These are phyloP conservation scores for Meghimatium bilineatum DNA, from an alignment of 2,888 invertebrate genomes.

Conservation along the genomic window DNA sequence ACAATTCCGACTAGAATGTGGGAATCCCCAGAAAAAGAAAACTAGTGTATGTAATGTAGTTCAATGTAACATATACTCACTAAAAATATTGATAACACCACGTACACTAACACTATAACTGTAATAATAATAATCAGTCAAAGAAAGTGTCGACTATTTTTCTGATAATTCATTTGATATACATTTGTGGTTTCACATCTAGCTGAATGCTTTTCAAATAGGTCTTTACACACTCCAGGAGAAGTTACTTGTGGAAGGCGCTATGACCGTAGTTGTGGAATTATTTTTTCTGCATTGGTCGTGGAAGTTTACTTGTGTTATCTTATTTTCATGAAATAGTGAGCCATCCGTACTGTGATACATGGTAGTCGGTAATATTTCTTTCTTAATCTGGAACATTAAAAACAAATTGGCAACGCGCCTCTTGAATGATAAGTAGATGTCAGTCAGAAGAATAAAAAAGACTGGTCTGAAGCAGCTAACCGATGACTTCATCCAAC, in stretches of 20 bases:
- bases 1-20: too few relatives aligned
- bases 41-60: too few relatives aligned
- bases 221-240: not conserved
- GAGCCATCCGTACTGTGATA: not conserved
- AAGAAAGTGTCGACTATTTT: not conserved
- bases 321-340: not conserved
- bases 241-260: not conserved
- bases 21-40: too few relatives aligned
- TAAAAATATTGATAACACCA: too few relatives aligned
- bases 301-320: not conserved
- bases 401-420: not conserved
- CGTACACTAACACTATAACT: too few relatives aligned
- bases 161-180: not conserved
- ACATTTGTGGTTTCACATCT: not conserved
- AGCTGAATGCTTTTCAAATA: not conserved
- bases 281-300: not conserved
- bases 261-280: slow-evolving; percentile 3
- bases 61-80: too few relatives aligned
- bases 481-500: slow-evolving; percentile 55
- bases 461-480: slow-evolving; percentile 50
- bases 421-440: slow-evolving; percentile 15
- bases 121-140: not conserved
- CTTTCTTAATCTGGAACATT: not conserved
- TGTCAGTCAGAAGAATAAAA: slow-evolving; percentile 49
- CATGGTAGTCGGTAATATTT: not conserved